A percentile compares a stretch with the other conserved stretches of the same genome.
Evolutionary conservation across 2,888 invertebrate genomes (phyloP).

Genomic region (Laspeyria flexula): DNA sequence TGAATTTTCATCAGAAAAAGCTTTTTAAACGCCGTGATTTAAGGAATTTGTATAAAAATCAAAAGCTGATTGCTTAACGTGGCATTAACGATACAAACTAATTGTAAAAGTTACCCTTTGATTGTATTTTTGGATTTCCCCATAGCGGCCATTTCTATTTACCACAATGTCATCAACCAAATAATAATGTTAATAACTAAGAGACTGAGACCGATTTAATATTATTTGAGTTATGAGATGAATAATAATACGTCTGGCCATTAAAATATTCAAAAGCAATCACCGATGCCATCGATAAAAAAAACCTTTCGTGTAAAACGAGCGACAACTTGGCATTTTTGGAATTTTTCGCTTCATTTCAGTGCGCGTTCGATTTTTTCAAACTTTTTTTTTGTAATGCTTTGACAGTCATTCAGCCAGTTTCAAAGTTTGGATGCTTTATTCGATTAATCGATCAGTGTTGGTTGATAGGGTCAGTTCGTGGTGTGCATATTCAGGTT

Average conservation of each 20-base stretch:
- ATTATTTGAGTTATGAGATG: conserved; percentile 55
- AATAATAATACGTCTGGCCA: conserved; percentile 56
- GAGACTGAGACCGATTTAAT: conserved; percentile 48
- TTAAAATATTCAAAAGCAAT: conserved; percentile 69
- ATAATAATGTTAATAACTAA: conserved; percentile 56
- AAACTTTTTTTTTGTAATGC: conserved; percentile 29
- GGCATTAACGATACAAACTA: conserved; percentile 6
- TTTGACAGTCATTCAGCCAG: conserved; percentile 52
- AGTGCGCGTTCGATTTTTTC: conserved; percentile 34
- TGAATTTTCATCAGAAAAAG: no score
- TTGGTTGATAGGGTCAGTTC: conserved; percentile 20
- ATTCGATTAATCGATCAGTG: conserved; percentile 50
- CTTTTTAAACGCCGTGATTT: no score
- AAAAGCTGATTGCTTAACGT: no score
- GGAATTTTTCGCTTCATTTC: conserved; percentile 58
- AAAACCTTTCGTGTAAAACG: conserved; percentile 61
- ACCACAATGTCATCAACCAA: conserved; percentile 36
- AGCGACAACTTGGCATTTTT: conserved; percentile 57
- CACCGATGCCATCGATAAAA: conserved; percentile 59
- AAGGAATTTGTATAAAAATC: no score
- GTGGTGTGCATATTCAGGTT: neutral
- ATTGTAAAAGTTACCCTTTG: conserved; percentile 19
- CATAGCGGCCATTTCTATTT: conserved; percentile 27
- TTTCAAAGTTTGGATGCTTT: conserved; percentile 55
- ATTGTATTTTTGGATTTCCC: conserved; percentile 3